Conservation (phyloP, 2,888 invertebrate genomes). For the Cheilosia pagana region DNA sequence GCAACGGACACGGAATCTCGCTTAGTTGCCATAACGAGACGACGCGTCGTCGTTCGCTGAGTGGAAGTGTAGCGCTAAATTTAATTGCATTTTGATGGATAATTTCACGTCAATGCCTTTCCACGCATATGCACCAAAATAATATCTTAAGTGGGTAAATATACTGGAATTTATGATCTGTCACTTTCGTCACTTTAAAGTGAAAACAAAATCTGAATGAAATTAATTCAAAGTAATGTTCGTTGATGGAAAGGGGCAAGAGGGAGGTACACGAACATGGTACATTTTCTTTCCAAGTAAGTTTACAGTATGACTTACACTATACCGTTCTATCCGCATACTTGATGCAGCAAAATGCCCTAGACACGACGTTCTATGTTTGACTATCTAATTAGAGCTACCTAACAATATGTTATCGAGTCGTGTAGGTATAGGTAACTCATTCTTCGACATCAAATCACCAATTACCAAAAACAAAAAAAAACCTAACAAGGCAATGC, state of each 20-base stretch:
- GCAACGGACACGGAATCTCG: slow-evolving; percentile 68
- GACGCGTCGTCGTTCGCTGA: slow-evolving; percentile 40
- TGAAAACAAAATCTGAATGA: slow-evolving; percentile 21
- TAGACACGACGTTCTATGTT: not conserved
- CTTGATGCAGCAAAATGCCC: not conserved
- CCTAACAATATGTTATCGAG: slow-evolving; percentile 2
- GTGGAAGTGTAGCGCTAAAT: slow-evolving; percentile 64
- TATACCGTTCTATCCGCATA: not conserved
- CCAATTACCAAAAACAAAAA: slow-evolving; percentile 39
- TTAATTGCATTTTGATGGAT: slow-evolving; percentile 73
- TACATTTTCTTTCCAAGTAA: too few species aligned
- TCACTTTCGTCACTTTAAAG: slow-evolving; percentile 52
- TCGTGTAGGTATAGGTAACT: too few species aligned
- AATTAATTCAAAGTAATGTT: slow-evolving; percentile 27
- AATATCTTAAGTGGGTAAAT: slow-evolving; percentile 67
- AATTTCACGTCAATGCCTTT: slow-evolving; percentile 73
- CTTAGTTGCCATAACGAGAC: slow-evolving; percentile 61
- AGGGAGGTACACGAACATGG: too few species aligned
- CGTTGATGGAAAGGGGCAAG: too few species aligned
- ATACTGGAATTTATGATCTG: slow-evolving; percentile 68
- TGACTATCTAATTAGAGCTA: slow-evolving; percentile 35
- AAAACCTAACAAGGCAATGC: slow-evolving; percentile 19
- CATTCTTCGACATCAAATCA: slow-evolving; percentile 27
- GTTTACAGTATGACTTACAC: too few species aligned
- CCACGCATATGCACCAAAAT: slow-evolving; percentile 62